Conservation (phyloP, 2,888 invertebrate species). For the Spialia ferax region DNA sequence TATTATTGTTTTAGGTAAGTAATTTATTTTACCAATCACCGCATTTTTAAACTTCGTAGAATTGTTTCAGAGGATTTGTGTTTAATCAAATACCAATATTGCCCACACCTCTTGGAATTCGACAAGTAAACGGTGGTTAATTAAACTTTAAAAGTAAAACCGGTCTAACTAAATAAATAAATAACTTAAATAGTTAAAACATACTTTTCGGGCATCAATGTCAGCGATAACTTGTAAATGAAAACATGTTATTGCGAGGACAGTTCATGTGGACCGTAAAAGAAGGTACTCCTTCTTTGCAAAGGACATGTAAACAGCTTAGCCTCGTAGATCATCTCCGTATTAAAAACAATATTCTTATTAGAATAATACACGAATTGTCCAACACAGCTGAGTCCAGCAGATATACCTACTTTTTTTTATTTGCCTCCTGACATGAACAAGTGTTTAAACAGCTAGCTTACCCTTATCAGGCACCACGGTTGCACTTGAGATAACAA, state of each 20-base stretch:
- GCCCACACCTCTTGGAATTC: background rate
- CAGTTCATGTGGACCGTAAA: background rate
- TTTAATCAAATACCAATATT: background rate
- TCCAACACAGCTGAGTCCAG: slow-evolving; percentile 43
- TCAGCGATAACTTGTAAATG: slow-evolving; percentile 40
- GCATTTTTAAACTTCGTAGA: background rate
- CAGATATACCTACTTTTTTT: slow-evolving; percentile 18
- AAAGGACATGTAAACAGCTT: slow-evolving; percentile 10
- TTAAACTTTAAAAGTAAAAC: background rate
- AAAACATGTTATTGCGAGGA: slow-evolving; percentile 32
- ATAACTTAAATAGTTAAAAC: background rate
- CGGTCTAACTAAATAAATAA: background rate
- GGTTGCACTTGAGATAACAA: slow-evolving; percentile 71
- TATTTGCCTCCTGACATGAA: slow-evolving; percentile 58
- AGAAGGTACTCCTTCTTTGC: background rate
- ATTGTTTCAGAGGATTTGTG: background rate
- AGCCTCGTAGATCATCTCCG: slow-evolving; percentile 23
- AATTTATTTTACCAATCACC: background rate
- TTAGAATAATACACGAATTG: slow-evolving; percentile 47
- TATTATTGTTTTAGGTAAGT: background rate
- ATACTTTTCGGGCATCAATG: slow-evolving; percentile 33
- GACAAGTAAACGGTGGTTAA: background rate
- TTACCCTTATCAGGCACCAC: slow-evolving; percentile 81
- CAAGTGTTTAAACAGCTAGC: slow-evolving; percentile 61
- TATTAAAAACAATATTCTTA: slow-evolving; percentile 45